Evolutionary conservation across 2,888 invertebrate genomes (phyloP).

Genomic region (Cataglyphis livida): DNA sequence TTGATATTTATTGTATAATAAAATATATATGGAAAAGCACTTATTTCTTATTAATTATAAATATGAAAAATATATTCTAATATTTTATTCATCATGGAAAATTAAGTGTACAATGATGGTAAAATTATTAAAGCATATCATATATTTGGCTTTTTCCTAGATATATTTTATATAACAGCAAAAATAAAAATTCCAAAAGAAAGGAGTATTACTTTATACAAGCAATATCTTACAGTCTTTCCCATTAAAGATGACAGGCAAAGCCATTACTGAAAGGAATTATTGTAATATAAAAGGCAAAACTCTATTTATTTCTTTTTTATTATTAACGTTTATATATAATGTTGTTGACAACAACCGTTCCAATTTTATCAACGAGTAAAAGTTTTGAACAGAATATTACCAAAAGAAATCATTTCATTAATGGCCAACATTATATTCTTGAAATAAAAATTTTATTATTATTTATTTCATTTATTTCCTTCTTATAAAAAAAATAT

Average conservation of each 20-base stretch:
- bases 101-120: background rate
- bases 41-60: background rate
- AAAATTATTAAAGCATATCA: constrained; percentile 7
- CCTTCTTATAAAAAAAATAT: background rate
- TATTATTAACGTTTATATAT: constrained; percentile 1
- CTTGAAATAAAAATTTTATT: background rate
- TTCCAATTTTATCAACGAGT: background rate
- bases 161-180: background rate
- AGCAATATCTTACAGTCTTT: constrained; percentile 3
- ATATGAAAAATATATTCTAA: background rate
- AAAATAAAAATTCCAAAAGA: constrained; percentile 30
- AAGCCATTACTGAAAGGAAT: background rate
- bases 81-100: constrained; percentile 1
- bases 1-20: background rate
- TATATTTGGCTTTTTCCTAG: constrained; percentile 1
- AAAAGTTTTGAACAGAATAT: background rate
- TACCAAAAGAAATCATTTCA: background rate
- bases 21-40: background rate
- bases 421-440: background rate
- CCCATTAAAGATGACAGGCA: background rate
- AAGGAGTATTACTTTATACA: constrained; percentile 15
- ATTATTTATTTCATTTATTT: background rate
- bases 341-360: background rate
- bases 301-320: background rate
- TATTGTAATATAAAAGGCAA: background rate